phyloP scores from a whole-genome alignment of 2,797 vertebrate species.

The Hybognathus amarus region DNA sequence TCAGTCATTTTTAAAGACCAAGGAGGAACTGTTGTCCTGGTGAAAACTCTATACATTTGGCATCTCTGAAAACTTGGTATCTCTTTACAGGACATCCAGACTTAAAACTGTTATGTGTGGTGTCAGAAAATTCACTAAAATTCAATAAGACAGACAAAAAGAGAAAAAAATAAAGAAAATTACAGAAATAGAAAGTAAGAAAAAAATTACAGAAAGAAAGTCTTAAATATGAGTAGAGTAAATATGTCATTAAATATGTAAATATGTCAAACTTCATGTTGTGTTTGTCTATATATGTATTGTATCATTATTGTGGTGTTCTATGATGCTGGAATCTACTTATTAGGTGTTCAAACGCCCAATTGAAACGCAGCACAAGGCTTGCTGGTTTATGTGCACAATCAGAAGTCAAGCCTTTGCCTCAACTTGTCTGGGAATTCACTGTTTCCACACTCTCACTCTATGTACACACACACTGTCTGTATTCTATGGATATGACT shows the following conservation, averaged over 20 bases:
- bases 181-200: no score
- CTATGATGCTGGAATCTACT: no score
- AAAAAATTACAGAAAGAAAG: neutral
- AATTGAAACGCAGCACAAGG: neutral
- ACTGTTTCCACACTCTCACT: slow-evolving; percentile 4
- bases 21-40: no score
- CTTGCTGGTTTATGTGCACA: neutral
- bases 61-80: no score
- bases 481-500: neutral
- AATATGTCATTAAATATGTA: no score
- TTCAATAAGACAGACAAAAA: no score
- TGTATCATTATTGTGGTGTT: neutral
- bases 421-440: slow-evolving; percentile 20
- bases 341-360: neutral
- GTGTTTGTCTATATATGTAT: neutral
- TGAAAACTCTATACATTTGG: no score
- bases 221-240: neutral
- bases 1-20: no score
- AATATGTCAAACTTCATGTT: neutral
- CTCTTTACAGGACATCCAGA: no score
- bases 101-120: no score
- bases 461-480: neutral
- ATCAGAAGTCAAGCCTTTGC: slow-evolving; percentile 17
- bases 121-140: no score
- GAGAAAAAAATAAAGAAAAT: no score